Conservation (phyloP, 2,113 vertebrate species). For the cattle (Bos taurus) region ARS-UCD2.0 NC_037342.1:30345001-30345500, state of each 20-base stretch:
- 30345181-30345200: not conserved
- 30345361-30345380: not conserved
- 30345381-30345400: too few relatives aligned
- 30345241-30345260: not conserved
- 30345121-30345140: accelerated
- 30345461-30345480: not conserved
- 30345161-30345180: not conserved
- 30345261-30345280: not conserved
- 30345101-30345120: not conserved
- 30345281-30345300: not conserved
- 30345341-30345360: not conserved
- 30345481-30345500: not conserved
- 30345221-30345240: not conserved
- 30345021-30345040: not conserved
- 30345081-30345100: not conserved
- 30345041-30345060: accelerated
- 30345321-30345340: not conserved
- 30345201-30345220: not conserved
- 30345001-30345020: not conserved
- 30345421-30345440: not conserved
- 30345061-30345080: not conserved
- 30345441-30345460: not conserved
- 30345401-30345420: too few relatives aligned
- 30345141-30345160: not conserved
- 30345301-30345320: not conserved